Evolutionary conservation across 2,113 vertebrate genomes (phyloP).

Genomic region (Cromileptes altivelis): DNA sequence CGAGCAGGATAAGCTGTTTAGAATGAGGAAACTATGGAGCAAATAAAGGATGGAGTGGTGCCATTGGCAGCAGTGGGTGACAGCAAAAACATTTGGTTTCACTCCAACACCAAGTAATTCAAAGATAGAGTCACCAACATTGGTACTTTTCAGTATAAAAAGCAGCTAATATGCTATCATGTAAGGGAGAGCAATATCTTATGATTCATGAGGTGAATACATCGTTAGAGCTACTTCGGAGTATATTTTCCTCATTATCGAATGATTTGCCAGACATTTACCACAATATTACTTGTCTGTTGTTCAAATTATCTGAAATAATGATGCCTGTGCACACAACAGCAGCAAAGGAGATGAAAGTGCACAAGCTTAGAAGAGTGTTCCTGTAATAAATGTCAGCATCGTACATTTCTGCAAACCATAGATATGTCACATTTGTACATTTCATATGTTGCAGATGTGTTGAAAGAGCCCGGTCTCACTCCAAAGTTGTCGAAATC

Average conservation of each 20-base stretch:
- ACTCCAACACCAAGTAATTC: neutral
- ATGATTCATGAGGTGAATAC: neutral
- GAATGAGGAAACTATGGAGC: neutral
- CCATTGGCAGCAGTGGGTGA: neutral
- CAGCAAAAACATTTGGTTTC: neutral
- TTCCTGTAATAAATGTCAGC: no score
- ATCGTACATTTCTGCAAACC: no score
- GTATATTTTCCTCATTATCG: neutral
- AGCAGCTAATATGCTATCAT: neutral
- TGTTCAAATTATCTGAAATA: neutral
- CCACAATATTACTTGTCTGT: neutral
- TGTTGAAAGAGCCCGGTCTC: no score
- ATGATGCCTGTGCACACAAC: neutral
- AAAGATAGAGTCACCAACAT: neutral
- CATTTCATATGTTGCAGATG: no score
- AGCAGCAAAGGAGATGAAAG: neutral
- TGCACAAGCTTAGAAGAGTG: no score
- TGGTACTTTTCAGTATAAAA: neutral
- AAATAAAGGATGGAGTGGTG: neutral
- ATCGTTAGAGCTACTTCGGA: neutral
- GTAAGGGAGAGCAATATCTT: neutral
- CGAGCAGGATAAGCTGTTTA: slow-evolving; percentile 1
- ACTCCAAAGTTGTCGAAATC: no score
- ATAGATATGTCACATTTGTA: no score
- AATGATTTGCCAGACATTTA: neutral